Evolutionary conservation across 2,113 vertebrate genomes (phyloP).

Genomic region (Chloroceryle aenea): DNA sequence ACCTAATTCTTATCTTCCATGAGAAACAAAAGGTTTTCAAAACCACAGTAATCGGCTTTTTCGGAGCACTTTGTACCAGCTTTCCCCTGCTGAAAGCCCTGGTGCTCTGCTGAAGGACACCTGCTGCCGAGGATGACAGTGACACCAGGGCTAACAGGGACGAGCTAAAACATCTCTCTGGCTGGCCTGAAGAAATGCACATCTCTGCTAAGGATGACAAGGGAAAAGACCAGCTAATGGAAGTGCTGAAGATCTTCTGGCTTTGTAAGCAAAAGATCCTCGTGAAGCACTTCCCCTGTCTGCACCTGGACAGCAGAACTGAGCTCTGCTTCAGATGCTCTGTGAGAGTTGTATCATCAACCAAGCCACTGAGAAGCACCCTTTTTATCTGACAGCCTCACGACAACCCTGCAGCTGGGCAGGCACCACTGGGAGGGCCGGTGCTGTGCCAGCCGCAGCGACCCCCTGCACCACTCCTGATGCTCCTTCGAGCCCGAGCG

Average conservation of each 20-base stretch:
- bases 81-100: not conserved
- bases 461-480: not conserved
- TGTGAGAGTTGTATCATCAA: not conserved
- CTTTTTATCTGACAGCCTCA: no score
- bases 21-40: not conserved
- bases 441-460: fast-evolving
- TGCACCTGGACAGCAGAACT: not conserved
- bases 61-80: not conserved
- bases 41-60: not conserved
- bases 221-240: not conserved
- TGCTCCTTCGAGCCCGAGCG: fast-evolving
- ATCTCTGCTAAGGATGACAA: not conserved
- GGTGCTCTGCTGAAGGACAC: not conserved
- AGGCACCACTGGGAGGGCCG: fast-evolving
- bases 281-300: fast-evolving
- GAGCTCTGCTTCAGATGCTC: not conserved
- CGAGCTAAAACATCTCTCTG: not conserved
- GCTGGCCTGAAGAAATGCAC: not conserved
- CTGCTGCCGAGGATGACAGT: not conserved
- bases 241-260: fast-evolving
- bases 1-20: fast-evolving
- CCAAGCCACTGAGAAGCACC: fast-evolving
- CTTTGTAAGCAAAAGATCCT: not conserved
- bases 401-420: fast-evolving
- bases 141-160: not conserved